A percentile compares a stretch with the other conserved stretches of the same genome.
Conservation (phyloP, 2,888 invertebrate genomes). For the Lithophane socia region DNA sequence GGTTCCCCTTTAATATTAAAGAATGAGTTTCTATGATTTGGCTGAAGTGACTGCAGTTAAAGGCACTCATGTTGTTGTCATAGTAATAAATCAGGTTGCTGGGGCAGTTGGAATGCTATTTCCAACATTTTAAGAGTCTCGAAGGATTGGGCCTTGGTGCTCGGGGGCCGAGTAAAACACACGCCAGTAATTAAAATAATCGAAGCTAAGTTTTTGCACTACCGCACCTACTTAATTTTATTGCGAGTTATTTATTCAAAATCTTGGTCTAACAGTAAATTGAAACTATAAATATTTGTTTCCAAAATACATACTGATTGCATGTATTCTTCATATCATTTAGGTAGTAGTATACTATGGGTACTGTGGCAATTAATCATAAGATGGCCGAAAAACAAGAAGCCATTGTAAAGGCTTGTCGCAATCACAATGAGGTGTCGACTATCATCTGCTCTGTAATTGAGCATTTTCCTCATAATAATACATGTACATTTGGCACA, state of each 20-base stretch:
- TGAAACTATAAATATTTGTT: neutral
- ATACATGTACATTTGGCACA: neutral
- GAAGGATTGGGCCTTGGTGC: neutral
- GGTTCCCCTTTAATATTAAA: neutral
- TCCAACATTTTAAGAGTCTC: neutral
- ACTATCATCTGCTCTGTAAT: constrained; percentile 2
- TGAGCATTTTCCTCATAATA: neutral
- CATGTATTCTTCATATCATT: neutral
- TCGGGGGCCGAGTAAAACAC: neutral
- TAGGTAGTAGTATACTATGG: neutral
- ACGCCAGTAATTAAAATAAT: neutral
- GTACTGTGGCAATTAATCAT: neutral
- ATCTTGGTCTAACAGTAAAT: neutral
- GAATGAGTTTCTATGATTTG: neutral
- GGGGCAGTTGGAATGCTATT: neutral
- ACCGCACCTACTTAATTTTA: neutral
- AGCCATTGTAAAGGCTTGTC: neutral
- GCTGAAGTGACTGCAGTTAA: neutral
- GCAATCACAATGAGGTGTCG: neutral
- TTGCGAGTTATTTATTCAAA: neutral
- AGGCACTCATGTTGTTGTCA: neutral
- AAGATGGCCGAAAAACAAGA: neutral
- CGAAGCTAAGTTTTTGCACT: neutral
- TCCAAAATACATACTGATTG: neutral
- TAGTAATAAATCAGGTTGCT: neutral